Evolutionary conservation across 2,888 invertebrate genomes (phyloP).

Genomic region (Scaptomyza tumidula): DNA sequence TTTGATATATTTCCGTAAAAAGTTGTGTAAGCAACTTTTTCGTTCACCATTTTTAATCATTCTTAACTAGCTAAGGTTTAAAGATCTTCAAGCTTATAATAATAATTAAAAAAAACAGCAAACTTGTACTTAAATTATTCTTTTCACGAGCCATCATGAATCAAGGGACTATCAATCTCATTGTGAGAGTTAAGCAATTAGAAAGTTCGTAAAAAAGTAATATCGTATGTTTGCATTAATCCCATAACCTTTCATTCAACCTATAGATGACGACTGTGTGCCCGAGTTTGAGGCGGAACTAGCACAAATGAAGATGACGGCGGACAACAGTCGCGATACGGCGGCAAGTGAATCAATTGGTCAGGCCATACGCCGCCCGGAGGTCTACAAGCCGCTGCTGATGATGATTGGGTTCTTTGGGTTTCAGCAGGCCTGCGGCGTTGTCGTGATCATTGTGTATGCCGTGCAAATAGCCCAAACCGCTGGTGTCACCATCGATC

Average conservation of each 20-base stretch:
- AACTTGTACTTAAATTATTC: too few relatives aligned
- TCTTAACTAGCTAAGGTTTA: too few relatives aligned
- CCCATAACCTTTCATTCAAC: not conserved
- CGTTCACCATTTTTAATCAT: too few relatives aligned
- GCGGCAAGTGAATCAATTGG: slow-evolving; percentile 73
- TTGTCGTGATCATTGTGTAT: slow-evolving; percentile 90
- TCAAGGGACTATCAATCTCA: too few relatives aligned
- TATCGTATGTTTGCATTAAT: too few relatives aligned
- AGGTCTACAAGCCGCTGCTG: slow-evolving; percentile 83
- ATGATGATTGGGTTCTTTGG: slow-evolving; percentile 88
- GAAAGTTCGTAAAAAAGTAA: too few relatives aligned
- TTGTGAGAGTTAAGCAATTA: too few relatives aligned
- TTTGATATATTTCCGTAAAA: too few relatives aligned
- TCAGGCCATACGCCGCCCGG: slow-evolving; percentile 79
- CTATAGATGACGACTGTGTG: slow-evolving; percentile 64
- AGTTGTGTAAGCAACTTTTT: too few relatives aligned
- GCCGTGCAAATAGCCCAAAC: slow-evolving; percentile 88
- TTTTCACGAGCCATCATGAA: too few relatives aligned
- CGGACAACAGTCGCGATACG: slow-evolving; percentile 72
- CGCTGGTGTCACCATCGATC: slow-evolving; percentile 87
- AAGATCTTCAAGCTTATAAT: too few relatives aligned
- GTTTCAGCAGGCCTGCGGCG: slow-evolving; percentile 89
- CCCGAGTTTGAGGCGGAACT: slow-evolving; percentile 83
- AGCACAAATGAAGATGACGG: slow-evolving; percentile 77
- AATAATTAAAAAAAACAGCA: too few relatives aligned